Evolutionary conservation across 2,797 vertebrate species (phyloP).

Genomic region (Artibeus jamaicensis): DNA sequence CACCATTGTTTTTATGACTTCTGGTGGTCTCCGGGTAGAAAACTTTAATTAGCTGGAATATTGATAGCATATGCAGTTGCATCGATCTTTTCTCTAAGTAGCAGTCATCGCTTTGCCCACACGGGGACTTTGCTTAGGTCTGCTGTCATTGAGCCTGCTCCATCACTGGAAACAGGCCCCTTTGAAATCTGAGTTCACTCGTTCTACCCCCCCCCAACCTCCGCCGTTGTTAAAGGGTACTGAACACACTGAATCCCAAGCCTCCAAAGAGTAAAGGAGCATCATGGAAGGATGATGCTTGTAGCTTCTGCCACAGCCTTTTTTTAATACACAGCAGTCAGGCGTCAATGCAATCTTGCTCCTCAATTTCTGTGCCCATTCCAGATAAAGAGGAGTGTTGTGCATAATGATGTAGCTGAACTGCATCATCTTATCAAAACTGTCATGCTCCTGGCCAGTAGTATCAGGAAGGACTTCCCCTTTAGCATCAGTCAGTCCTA

Average conservation of each 20-base stretch:
- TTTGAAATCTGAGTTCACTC: neutral
- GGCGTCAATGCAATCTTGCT: neutral
- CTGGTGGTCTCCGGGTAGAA: neutral
- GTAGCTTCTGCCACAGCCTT: neutral
- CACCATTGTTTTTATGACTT: slow-evolving; percentile 48
- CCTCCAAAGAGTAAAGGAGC: neutral
- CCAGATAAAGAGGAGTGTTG: neutral
- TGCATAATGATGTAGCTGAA: neutral
- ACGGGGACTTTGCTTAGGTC: neutral
- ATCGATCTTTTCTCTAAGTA: slow-evolving; percentile 50
- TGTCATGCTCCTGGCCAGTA: neutral
- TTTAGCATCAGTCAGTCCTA: neutral
- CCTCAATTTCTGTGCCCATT: neutral
- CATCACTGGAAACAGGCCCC: neutral
- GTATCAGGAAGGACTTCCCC: neutral
- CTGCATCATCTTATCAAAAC: neutral
- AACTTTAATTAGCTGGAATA: slow-evolving; percentile 65
- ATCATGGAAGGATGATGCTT: neutral
- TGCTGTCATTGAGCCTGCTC: neutral
- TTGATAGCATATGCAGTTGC: slow-evolving; percentile 52
- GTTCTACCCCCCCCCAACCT: too few species aligned
- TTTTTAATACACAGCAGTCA: neutral
- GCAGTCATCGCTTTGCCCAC: neutral
- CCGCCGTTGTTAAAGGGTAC: neutral
- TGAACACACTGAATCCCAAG: neutral